Percentiles rank a stretch among this genome's conserved stretches.
Evolutionary conservation across 2,797 vertebrate genomes (phyloP).

Genomic region (Galago senegalensis): DNA sequence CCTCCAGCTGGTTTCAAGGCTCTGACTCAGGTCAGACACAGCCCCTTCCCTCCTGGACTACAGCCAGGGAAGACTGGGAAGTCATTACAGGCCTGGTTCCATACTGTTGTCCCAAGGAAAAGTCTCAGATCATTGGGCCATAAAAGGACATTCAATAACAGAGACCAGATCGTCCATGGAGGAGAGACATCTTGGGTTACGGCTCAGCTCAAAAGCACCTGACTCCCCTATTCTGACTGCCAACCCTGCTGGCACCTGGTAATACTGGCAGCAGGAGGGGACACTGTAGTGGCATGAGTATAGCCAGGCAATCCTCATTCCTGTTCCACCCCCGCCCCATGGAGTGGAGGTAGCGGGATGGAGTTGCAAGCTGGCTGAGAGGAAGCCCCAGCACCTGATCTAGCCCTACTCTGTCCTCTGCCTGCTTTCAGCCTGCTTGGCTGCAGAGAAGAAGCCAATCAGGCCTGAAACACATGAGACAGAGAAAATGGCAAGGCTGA

Average conservation of each 20-base stretch:
- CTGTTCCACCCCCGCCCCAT: not conserved
- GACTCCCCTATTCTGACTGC: conserved; percentile 24
- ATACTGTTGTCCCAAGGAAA: not conserved
- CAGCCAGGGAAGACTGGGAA: not conserved
- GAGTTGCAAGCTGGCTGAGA: not conserved
- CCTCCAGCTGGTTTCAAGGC: not conserved
- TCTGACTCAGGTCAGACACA: not conserved
- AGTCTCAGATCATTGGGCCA: not conserved
- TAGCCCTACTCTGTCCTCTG: not conserved
- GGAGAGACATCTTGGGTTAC: conserved; percentile 62
- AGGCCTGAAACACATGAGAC: not conserved
- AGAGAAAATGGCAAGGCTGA: not conserved
- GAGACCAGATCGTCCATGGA: not conserved
- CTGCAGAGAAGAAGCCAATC: not conserved
- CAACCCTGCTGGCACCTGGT: conserved; percentile 17
- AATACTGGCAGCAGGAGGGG: conserved; percentile 1
- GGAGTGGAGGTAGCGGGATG: not conserved
- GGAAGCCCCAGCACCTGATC: not conserved
- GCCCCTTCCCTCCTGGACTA: not conserved
- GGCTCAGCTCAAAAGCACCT: conserved; percentile 36
- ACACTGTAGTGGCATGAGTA: not conserved
- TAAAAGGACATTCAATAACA: conserved; percentile 15
- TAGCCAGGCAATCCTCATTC: not conserved
- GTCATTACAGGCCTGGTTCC: not conserved
- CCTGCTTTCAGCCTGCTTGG: not conserved